A percentile compares a stretch with the other conserved stretches of the same genome.
These are phyloP conservation scores for Jaculus jaculus DNA, from an alignment of 2,113 vertebrate genomes.

Conservation along the genomic window DNA sequence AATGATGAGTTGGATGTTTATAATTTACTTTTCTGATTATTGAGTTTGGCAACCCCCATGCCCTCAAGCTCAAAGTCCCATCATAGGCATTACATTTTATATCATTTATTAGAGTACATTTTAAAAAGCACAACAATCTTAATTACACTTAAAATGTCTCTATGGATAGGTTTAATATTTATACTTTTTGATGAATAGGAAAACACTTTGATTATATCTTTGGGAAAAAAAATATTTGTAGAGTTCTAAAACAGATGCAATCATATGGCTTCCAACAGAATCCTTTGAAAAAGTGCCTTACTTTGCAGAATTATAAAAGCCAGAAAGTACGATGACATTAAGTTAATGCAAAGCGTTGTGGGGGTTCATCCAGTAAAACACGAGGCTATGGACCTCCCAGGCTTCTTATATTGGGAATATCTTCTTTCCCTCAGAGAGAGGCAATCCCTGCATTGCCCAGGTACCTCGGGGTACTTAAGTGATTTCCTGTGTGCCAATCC, in stretches of 20 bases:
- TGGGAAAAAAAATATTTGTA: conserved; percentile 69
- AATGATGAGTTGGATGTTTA: neutral
- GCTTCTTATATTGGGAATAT: conserved; percentile 1
- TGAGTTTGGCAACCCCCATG: neutral
- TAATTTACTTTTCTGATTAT: neutral
- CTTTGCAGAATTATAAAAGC: conserved; percentile 60
- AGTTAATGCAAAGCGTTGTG: conserved; percentile 49
- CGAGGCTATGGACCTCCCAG: neutral
- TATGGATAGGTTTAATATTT: conserved; percentile 72
- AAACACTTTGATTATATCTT: conserved; percentile 73
- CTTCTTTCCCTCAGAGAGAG: neutral
- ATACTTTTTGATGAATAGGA: conserved; percentile 73
- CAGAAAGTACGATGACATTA: conserved; percentile 55
- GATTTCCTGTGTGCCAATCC: neutral
- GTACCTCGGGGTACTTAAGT: neutral
- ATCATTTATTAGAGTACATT: conserved; percentile 77
- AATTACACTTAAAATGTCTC: conserved; percentile 74
- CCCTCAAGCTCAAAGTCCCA: conserved; percentile 29
- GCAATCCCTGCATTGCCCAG: neutral
- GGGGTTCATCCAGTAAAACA: conserved; percentile 49
- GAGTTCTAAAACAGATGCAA: conserved; percentile 64
- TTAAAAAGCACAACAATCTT: conserved; percentile 71
- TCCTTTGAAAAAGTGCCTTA: conserved; percentile 74
- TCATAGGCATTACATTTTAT: conserved; percentile 58
- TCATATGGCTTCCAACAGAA: conserved; percentile 50